Percentiles rank a stretch among this genome's conserved stretches.
These are phyloP conservation scores for Proterorhinus semilunaris DNA, from an alignment of 2,113 vertebrate genomes.

Conservation along the genomic window DNA sequence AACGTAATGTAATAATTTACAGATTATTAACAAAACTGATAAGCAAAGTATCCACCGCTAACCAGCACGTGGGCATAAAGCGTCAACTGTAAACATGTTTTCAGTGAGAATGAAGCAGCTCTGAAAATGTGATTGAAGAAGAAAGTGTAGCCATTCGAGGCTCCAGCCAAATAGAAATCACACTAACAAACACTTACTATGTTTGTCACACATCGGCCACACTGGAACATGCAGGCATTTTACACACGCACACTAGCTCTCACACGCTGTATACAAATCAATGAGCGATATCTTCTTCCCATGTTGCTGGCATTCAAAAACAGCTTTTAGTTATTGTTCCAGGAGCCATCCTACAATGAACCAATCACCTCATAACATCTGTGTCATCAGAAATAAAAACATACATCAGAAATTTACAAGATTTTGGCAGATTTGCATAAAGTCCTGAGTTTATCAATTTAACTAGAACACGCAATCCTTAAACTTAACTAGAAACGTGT, in stretches of 20 bases:
- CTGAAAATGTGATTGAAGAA: conserved; percentile 20
- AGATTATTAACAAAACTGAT: conserved; percentile 4
- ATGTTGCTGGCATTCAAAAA: background rate
- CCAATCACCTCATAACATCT: background rate
- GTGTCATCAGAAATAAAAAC: background rate
- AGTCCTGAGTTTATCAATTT: background rate
- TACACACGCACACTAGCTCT: background rate
- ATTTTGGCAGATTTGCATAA: background rate
- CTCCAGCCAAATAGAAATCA: background rate
- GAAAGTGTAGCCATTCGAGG: conserved; percentile 6
- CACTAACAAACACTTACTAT: conserved; percentile 8
- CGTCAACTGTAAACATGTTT: conserved; percentile 16
- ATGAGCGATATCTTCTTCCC: background rate
- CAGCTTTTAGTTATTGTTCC: background rate
- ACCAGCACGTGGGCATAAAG: background rate
- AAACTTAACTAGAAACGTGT: no score
- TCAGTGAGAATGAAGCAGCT: conserved; percentile 24
- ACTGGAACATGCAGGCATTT: conserved; percentile 16
- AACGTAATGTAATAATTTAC: conserved; percentile 40
- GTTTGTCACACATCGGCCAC: conserved; percentile 17
- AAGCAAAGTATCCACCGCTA: conserved; percentile 14
- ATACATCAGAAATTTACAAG: background rate
- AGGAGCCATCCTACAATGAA: background rate
- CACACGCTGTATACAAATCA: background rate
- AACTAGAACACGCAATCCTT: no score